Percentiles rank a stretch among this genome's conserved stretches.
Conservation (phyloP, 2,113 vertebrate genomes). For the Podilymbus podiceps region DNA sequence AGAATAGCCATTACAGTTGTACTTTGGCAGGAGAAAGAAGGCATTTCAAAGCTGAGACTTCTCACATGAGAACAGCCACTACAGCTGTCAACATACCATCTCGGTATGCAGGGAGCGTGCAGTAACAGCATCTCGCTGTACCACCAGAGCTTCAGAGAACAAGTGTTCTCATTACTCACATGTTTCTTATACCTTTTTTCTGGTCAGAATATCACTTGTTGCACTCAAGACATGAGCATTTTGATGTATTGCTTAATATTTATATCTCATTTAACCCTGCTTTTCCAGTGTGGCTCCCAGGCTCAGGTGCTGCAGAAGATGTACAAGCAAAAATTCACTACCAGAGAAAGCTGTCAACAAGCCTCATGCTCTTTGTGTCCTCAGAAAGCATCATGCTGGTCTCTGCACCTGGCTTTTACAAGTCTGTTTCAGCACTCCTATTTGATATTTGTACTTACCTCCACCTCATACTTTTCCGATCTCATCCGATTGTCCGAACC, state of each 20-base stretch:
- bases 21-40: not conserved
- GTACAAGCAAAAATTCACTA: not conserved
- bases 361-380: not conserved
- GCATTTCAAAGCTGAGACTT: not conserved
- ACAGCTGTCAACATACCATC: not conserved
- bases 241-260: not conserved
- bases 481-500: not conserved
- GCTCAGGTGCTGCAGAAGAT: not conserved
- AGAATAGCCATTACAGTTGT: too few species aligned
- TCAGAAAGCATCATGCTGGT: not conserved
- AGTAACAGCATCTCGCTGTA: not conserved
- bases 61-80: not conserved
- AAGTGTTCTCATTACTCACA: not conserved
- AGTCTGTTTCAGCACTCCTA: not conserved
- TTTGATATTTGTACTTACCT: not conserved
- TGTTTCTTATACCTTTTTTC: not conserved
- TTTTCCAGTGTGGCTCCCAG: not conserved
- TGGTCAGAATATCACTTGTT: not conserved
- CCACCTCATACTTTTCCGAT: not conserved
- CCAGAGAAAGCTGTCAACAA: not conserved
- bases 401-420: not conserved
- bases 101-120: accelerated
- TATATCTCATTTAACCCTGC: not conserved
- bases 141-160: not conserved
- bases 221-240: not conserved